Conservation (phyloP, 1,140 invertebrate species). For the Subanguina moxae region DNA sequence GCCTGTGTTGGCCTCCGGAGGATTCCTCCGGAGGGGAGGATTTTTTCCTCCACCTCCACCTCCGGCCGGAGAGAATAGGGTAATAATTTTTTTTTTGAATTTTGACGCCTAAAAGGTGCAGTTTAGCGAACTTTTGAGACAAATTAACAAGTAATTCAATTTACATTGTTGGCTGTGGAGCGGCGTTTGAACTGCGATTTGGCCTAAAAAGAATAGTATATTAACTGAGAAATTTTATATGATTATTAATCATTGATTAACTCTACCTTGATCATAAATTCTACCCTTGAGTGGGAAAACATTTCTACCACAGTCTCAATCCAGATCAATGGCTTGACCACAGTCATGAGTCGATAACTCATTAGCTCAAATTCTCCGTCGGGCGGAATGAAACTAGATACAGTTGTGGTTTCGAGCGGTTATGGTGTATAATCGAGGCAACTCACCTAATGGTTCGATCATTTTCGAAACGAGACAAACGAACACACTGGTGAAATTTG, state of each 20-base stretch:
- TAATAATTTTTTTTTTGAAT: too few relatives aligned
- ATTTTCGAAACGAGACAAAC: constrained; percentile 93
- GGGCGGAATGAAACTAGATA: constrained; percentile 69
- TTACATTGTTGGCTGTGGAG: constrained; percentile 97
- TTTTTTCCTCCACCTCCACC: too few relatives aligned
- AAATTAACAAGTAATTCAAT: too few relatives aligned
- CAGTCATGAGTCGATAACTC: constrained; percentile 92
- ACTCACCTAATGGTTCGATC: constrained; percentile 69
- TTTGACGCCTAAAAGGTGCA: too few relatives aligned
- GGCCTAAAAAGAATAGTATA: constrained; percentile 64
- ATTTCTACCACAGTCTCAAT: constrained; percentile 98
- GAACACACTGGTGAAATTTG: constrained; percentile 98
- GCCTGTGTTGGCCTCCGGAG: too few relatives aligned
- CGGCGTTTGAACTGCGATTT: constrained; percentile 97
- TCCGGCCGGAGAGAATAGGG: too few relatives aligned
- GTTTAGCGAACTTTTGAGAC: too few relatives aligned
- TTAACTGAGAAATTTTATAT: too few relatives aligned
- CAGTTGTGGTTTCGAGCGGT: too few relatives aligned
- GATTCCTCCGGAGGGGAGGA: too few relatives aligned
- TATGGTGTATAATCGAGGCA: too few relatives aligned
- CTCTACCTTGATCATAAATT: constrained; percentile 93
- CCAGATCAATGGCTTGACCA: constrained; percentile 96
- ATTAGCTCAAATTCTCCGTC: constrained; percentile 99
- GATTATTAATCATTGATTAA: not conserved
- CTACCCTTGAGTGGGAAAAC: constrained; percentile 93